phyloP scores from a whole-genome alignment of 1,140 invertebrate genomes.

The Elymnias hypermnestra region DNA sequence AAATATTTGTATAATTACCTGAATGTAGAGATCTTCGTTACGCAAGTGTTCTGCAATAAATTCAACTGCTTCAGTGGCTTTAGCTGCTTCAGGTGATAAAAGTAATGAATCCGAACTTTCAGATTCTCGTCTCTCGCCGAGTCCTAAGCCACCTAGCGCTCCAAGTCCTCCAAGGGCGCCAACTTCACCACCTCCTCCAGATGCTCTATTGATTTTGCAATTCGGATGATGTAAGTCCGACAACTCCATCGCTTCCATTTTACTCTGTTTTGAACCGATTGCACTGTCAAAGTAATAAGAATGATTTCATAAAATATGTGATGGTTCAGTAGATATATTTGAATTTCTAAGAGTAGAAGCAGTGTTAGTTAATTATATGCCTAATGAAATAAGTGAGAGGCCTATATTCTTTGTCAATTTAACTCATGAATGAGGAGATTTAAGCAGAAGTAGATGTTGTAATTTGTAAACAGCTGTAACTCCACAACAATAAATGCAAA shows the following conservation, averaged over 20 bases:
- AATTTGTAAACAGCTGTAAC: too few species aligned
- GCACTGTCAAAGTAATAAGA: conserved; percentile 42
- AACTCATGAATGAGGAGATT: too few species aligned
- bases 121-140: conserved; percentile 86
- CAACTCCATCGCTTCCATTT: conserved; percentile 95
- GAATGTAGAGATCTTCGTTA: conserved; percentile 97
- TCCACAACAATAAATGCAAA: too few species aligned
- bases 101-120: conserved; percentile 93
- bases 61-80: conserved; percentile 97
- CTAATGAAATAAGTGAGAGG: too few species aligned
- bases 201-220: conserved; percentile 94
- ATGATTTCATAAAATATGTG: too few species aligned
- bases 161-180: conserved; percentile 74
- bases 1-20: too few species aligned
- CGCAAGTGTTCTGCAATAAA: conserved; percentile 98
- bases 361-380: too few species aligned
- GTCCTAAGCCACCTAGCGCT: conserved; percentile 73
- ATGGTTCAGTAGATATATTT: too few species aligned
- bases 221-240: conserved; percentile 97
- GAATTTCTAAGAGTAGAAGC: too few species aligned
- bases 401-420: too few species aligned
- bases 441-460: too few species aligned
- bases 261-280: conserved; percentile 81
- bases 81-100: conserved; percentile 93
- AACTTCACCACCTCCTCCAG: conserved; percentile 83